These are phyloP conservation scores for Trogon melanurus DNA, from an alignment of 2,113 vertebrate genomes.

Conservation along the genomic window DNA sequence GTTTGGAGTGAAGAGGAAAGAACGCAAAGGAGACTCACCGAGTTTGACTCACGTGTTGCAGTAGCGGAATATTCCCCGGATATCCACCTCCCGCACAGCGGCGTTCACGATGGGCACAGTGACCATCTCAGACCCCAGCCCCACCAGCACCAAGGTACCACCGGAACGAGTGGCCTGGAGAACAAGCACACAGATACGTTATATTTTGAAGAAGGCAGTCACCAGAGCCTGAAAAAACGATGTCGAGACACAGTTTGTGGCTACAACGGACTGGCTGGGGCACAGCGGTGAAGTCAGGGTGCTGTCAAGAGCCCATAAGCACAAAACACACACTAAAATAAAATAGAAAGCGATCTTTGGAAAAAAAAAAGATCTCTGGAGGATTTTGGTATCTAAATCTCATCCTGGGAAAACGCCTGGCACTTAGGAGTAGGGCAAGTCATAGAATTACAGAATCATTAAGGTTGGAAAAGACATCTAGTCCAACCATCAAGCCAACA, in stretches of 20 bases:
- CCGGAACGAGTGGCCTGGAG: conserved; percentile 88
- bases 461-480: too few relatives aligned
- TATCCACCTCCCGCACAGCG: conserved; percentile 87
- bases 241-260: not conserved
- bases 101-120: conserved; percentile 86
- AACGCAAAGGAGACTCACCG: not conserved
- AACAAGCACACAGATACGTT: not conserved
- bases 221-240: not conserved
- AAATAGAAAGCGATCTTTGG: not conserved
- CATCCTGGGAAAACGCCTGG: not conserved
- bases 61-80: conserved; percentile 94
- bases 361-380: not conserved
- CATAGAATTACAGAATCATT: too few relatives aligned
- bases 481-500: too few relatives aligned
- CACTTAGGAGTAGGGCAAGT: not conserved
- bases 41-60: conserved; percentile 91
- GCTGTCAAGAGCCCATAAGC: not conserved
- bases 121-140: conserved; percentile 85
- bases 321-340: not conserved
- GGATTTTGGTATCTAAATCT: not conserved
- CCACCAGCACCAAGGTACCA: conserved; percentile 90
- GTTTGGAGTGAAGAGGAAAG: not conserved
- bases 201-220: not conserved
- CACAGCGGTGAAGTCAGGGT: not conserved
- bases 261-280: not conserved